Base-by-base conservation (phyloP, 2,888 invertebrate species). In the Macropis europaea region DNA sequence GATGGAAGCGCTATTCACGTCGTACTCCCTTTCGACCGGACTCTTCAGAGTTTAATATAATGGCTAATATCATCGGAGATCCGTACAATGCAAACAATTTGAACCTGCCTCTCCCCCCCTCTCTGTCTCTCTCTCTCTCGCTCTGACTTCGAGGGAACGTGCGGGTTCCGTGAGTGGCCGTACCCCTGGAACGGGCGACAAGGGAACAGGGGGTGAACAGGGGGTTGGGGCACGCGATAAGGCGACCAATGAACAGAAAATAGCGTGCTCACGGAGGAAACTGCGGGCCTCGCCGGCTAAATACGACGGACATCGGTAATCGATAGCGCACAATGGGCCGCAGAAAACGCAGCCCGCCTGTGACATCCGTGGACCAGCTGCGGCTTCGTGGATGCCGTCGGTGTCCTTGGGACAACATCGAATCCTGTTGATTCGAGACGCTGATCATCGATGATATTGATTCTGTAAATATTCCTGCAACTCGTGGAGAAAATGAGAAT, bases 11-110 rank as follows among this genome's bases (percentile, higher is more conserved):
- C 59, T 48, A 74, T 54, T 75, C 70, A 69, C 57, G 38, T 53
- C 52, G 60, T 61, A 40, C 57, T 60, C 72, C 64, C 73, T 64
- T 73, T 62, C 80, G 62, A 61, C 40, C 69, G 73, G 81, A 78
- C 77, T 81, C 84, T 82, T 82, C 79, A 80, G 83, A 86, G 87
- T 86, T 86, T 86, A 86, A 86, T 86, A 86, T 84, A 86, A 86
- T 84, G 79, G 85, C 81, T 84, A 86, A 86, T 86, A 86, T 85
- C 81, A 82, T 80, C 82, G 82, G 81, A 81, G 82, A 86, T 86
- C 80, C 81, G 79, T 72, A 84, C 84, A 85, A 86, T 87, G 84
- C 86, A 84, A 86, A 86, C 84, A 83, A 86, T 86, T 86, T 79
- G 78, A 86, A 84, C 76, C 78, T 79, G 66, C 54, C 60, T 34